phyloP scores from a whole-genome alignment of 1,140 invertebrate species.

The Mamestra configurata region DNA sequence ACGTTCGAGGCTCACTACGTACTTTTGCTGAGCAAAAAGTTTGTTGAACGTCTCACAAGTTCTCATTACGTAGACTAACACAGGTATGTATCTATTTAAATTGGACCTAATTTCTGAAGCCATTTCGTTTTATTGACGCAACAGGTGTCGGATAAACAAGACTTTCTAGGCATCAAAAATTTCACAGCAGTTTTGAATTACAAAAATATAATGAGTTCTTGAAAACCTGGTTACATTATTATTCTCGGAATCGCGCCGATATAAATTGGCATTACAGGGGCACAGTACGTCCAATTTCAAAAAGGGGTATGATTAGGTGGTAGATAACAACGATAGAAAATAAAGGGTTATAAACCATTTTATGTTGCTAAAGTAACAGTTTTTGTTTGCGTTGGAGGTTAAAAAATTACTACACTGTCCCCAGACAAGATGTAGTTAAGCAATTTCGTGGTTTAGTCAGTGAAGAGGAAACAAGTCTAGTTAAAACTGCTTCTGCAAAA shows the following conservation, averaged over 20 bases:
- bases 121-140: conserved; percentile 32
- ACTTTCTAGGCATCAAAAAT: background rate
- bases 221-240: background rate
- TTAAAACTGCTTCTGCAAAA: too few relatives aligned
- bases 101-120: conserved; percentile 60
- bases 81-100: conserved; percentile 61
- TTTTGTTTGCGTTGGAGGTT: too few relatives aligned
- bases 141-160: conserved; percentile 48
- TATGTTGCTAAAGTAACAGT: too few relatives aligned
- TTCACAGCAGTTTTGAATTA: background rate
- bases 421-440: too few relatives aligned
- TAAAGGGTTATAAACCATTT: too few relatives aligned
- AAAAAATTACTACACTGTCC: too few relatives aligned
- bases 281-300: too few relatives aligned
- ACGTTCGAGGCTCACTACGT: conserved; percentile 66
- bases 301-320: too few relatives aligned
- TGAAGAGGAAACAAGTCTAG: too few relatives aligned
- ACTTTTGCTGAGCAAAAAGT: conserved; percentile 71
- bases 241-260: background rate
- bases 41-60: conserved; percentile 79
- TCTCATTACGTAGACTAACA: conserved; percentile 59
- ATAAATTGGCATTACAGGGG: background rate
- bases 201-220: conserved; percentile 1
- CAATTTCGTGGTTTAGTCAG: too few relatives aligned
- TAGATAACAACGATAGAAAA: too few relatives aligned